These are phyloP conservation scores for Standfussiana lucernea DNA, from an alignment of 2,888 invertebrate genomes.

Conservation along the genomic window DNA sequence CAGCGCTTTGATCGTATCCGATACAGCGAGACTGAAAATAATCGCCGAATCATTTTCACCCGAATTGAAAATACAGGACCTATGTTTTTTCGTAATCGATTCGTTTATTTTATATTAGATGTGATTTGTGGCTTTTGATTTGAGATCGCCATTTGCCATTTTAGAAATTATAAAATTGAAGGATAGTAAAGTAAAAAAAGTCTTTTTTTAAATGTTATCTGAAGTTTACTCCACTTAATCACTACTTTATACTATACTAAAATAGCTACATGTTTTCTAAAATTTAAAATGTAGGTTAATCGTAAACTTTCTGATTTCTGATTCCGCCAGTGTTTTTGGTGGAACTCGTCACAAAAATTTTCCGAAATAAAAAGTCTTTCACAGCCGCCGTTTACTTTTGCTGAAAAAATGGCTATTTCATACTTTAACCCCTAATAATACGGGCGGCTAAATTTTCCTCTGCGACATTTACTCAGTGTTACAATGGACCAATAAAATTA, in stretches of 20 bases:
- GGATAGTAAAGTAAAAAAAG: neutral
- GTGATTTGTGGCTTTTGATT: constrained; percentile 19
- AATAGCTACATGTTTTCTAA: constrained; percentile 17
- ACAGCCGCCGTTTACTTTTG: constrained; percentile 9
- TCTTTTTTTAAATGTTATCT: neutral
- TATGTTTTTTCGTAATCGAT: constrained; percentile 31
- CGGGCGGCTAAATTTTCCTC: constrained; percentile 40
- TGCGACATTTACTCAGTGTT: constrained; percentile 51
- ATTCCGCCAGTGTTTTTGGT: neutral
- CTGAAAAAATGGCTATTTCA: no score
- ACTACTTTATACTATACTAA: neutral
- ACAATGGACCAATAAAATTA: constrained; percentile 79
- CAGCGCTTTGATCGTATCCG: constrained; percentile 18
- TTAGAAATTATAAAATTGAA: neutral
- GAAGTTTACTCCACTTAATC: neutral
- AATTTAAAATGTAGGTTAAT: neutral
- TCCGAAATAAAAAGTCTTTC: constrained; percentile 31
- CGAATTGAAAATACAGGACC: constrained; percentile 28
- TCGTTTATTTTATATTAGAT: constrained; percentile 27
- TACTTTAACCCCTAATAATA: no score
- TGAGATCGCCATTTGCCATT: neutral
- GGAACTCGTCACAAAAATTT: constrained; percentile 7
- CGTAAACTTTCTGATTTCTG: constrained; percentile 14
- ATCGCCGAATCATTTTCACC: constrained; percentile 28
- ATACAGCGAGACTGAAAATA: constrained; percentile 37